Percentiles rank a stretch among this genome's conserved stretches.
These are phyloP conservation scores for Burhinus bistriatus DNA, from an alignment of 2,113 vertebrate species.

Conservation along the genomic window DNA sequence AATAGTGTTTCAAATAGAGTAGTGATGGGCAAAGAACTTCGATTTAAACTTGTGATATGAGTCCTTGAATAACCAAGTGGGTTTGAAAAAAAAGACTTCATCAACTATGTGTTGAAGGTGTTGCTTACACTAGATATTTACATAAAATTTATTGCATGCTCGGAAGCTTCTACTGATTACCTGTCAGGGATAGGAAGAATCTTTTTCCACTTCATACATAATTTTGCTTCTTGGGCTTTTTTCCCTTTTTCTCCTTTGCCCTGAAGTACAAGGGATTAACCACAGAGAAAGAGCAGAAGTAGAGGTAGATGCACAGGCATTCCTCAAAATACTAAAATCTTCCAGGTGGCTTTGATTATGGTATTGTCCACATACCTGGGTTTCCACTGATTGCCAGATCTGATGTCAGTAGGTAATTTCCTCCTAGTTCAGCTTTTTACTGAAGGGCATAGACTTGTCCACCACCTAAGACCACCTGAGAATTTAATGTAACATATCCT, in stretches of 20 bases:
- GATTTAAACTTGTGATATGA: constrained; percentile 15
- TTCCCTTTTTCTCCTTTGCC: background rate
- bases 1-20: constrained; percentile 30
- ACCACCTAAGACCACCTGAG: background rate
- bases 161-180: constrained; percentile 3
- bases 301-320: background rate
- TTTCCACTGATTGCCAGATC: background rate
- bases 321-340: background rate
- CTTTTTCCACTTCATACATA: background rate
- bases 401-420: background rate
- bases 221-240: background rate
- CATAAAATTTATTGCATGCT: background rate
- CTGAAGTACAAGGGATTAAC: background rate
- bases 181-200: background rate
- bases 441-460: background rate
- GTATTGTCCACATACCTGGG: background rate
- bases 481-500: background rate
- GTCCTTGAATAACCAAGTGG: constrained; percentile 9
- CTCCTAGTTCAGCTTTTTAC: background rate
- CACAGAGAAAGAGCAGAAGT: background rate
- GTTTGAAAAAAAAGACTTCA: background rate
- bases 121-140: constrained; percentile 4
- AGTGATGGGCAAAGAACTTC: constrained; percentile 10
- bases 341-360: background rate
- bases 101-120: background rate